Conservation (phyloP, 1,140 invertebrate genomes). For the Oncopeltus fasciatus region DNA sequence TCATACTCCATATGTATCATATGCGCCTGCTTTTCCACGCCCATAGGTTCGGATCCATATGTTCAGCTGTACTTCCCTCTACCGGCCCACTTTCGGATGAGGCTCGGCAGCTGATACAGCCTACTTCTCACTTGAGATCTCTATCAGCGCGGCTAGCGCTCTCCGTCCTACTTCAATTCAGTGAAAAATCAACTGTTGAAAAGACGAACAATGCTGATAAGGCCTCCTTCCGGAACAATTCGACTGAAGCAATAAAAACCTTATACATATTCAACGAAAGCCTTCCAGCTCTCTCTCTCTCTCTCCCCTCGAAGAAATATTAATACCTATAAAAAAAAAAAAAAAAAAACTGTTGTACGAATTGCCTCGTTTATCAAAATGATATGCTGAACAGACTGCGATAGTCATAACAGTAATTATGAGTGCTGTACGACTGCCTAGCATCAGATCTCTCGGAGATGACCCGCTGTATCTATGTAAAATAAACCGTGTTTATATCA, state of each 20-base stretch:
- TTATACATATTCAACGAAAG: not conserved
- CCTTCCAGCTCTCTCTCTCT: not conserved
- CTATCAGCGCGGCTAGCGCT: no score
- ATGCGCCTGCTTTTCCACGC: no score
- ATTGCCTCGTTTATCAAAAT: not conserved
- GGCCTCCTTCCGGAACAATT: not conserved
- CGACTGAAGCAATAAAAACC: conserved; percentile 4
- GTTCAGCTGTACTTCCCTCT: no score
- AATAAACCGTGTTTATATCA: no score
- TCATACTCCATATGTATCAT: no score
- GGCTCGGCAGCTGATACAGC: no score
- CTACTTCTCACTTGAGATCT: no score
- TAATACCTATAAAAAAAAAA: conserved; percentile 9
- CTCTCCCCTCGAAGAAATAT: not conserved
- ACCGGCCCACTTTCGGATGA: no score
- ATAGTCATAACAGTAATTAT: not conserved
- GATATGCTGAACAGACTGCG: not conserved
- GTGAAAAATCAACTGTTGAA: conserved; percentile 6
- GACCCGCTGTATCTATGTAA: no score
- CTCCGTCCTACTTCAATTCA: not conserved
- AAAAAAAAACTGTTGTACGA: not conserved
- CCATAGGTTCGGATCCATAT: no score
- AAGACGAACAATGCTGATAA: not conserved
- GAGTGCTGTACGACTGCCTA: no score
- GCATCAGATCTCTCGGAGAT: no score